Base-by-base conservation (phyloP, 2,797 vertebrate genomes). In the Bradypus variegatus region DNA sequence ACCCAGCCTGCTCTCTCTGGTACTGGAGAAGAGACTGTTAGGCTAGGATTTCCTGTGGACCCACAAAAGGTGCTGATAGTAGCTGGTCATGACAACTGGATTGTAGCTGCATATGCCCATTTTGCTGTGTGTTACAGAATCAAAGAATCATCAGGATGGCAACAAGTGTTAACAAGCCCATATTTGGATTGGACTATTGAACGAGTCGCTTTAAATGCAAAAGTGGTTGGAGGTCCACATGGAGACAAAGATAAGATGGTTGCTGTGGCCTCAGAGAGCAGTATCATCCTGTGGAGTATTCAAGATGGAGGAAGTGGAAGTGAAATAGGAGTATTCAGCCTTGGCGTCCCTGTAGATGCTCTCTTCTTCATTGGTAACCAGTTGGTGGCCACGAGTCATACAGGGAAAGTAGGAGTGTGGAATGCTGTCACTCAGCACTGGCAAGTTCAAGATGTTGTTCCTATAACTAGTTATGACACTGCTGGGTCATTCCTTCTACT, bases 241-340 rank as follows among this genome's bases (percentile, higher is more conserved):
- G 99, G 99, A 76, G 99, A 99, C 97, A 99, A 99, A 96, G 99
- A 99, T 97, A 99, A 99, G 95, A 99, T 99, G 99, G 98, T 99
- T 85, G 99, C 99, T 0, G 98, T 98, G 0, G 99, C 99, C 70
- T 99, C 99, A 0, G 98, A 98, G 94, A 99, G 98, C 58, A 99
- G 98, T 94, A 99, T 99, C 95, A 99, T 99, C 95, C 97, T 99
- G 62, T 99, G 99, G 99, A 99, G 98, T 91, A 98, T 99, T 94
- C 99, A 99, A 62, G 99, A 99, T 41, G 99, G 99, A 31, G 99
- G 99, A 36, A 99, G 98, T 0, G 99, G 99, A 72, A 99, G 98
- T 90, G 98, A 99, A 97, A 99, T 99, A 18, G 99, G 99, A 82
- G 98, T 99, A 16, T 99, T 99, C 97, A 99, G 98, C 95, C 98